A percentile compares a stretch with the other conserved stretches of the same genome.
phyloP scores from a whole-genome alignment of 2,797 vertebrate species.

The Dipus sagitta region DNA sequence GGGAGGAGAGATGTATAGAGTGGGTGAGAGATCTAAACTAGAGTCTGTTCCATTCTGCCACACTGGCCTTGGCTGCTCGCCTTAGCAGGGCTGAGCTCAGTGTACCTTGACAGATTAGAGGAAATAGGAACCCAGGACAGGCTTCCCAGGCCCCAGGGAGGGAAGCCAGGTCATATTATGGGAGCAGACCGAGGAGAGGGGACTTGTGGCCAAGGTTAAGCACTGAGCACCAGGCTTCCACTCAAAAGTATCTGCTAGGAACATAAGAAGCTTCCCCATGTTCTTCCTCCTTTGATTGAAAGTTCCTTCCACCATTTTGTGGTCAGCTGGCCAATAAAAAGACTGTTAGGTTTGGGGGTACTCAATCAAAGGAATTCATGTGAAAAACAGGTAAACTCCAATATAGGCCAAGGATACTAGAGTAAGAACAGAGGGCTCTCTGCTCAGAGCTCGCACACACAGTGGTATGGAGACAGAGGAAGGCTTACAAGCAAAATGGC shows the following conservation, averaged over 20 bases:
- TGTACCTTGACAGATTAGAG: not conserved
- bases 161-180: not conserved
- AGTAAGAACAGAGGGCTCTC: not conserved
- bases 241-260: not conserved
- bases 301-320: not conserved
- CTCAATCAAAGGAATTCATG: not conserved
- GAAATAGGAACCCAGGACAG: not conserved
- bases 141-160: not conserved
- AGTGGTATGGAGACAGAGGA: not conserved
- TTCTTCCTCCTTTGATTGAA: not conserved
- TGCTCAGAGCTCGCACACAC: not conserved
- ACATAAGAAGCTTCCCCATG: not conserved
- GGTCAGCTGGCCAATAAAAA: not conserved
- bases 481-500: not conserved
- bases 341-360: not conserved
- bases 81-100: not conserved
- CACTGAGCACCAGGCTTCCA: not conserved
- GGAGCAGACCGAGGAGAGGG: not conserved
- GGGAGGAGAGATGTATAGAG: not conserved
- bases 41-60: not conserved
- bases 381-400: not conserved
- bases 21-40: not conserved
- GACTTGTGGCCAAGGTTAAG: not conserved
- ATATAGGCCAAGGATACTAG: not conserved
- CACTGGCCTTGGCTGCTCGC: not conserved